These are phyloP conservation scores for Zophobas atratus DNA, from an alignment of 1,140 invertebrate genomes.

Conservation along the genomic window DNA sequence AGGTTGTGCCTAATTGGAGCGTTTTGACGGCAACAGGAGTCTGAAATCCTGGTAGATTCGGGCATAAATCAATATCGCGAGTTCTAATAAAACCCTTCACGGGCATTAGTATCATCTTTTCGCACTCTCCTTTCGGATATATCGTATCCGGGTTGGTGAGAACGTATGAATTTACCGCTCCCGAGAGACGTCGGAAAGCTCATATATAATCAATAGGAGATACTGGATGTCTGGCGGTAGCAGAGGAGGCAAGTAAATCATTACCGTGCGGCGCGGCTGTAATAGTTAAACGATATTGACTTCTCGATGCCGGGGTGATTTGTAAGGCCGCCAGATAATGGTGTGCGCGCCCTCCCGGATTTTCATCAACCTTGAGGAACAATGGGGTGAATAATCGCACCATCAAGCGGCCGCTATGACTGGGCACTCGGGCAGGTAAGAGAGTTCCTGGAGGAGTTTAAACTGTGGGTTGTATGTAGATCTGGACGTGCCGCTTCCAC, in stretches of 20 bases:
- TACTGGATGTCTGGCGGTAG: conserved; percentile 60
- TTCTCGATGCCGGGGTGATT: conserved; percentile 57
- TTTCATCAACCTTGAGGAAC: conserved; percentile 58
- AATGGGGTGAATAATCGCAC: conserved; percentile 58
- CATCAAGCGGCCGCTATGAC: conserved; percentile 48
- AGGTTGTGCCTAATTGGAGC: too few relatives aligned
- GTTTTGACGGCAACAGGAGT: conserved; percentile 11
- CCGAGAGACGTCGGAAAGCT: conserved; percentile 58
- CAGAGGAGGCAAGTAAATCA: conserved; percentile 61
- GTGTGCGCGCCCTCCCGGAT: conserved; percentile 50
- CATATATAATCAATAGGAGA: conserved; percentile 65
- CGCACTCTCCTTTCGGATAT: conserved; percentile 60
- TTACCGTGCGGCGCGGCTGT: conserved; percentile 54
- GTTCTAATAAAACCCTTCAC: conserved; percentile 61
- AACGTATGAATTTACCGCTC: conserved; percentile 64
- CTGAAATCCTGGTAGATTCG: conserved; percentile 18
- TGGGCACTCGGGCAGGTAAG: conserved; percentile 39
- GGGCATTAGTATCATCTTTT: conserved; percentile 64
- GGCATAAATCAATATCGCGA: conserved; percentile 58
- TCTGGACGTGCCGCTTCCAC: too few relatives aligned
- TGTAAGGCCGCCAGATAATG: conserved; percentile 56
- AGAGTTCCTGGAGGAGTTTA: background rate
- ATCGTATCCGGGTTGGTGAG: conserved; percentile 52
- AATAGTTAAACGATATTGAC: conserved; percentile 60
- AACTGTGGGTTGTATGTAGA: too few relatives aligned